phyloP scores from a whole-genome alignment of 2,888 invertebrate species.

The Cabera pusaria region DNA sequence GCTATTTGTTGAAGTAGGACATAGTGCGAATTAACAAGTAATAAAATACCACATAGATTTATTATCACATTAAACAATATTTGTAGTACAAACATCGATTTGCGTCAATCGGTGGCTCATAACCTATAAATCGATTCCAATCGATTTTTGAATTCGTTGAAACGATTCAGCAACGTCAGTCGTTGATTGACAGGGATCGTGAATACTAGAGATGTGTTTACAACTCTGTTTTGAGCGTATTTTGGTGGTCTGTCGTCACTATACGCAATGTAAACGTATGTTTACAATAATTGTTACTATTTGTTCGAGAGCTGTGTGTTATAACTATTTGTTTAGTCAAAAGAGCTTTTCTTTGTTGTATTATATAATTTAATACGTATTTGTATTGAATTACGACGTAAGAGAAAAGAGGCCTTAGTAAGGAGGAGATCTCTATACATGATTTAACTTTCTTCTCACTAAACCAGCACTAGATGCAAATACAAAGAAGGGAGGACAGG shows the following conservation, averaged over 20 bases:
- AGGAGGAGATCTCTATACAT: too few relatives aligned
- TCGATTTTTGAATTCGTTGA: constrained; percentile 28
- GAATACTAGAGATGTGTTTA: constrained; percentile 12
- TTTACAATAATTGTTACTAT: constrained; percentile 5
- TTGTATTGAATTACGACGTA: too few relatives aligned
- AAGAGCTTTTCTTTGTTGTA: too few relatives aligned
- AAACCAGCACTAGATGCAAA: too few relatives aligned
- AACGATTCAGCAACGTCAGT: constrained; percentile 26
- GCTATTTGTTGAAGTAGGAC: too few relatives aligned
- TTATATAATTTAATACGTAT: too few relatives aligned
- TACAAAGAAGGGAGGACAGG: too few relatives aligned
- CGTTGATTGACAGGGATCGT: constrained; percentile 16
- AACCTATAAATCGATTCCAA: constrained; percentile 19
- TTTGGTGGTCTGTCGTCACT: constrained; percentile 2
- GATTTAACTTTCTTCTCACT: too few relatives aligned
- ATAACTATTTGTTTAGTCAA: background rate
- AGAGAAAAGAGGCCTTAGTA: too few relatives aligned
- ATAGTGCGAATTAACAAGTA: constrained; percentile 37
- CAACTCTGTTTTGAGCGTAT: constrained; percentile 12
- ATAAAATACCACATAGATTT: too few relatives aligned
- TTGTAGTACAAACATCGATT: constrained; percentile 33
- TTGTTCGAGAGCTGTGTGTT: too few relatives aligned
- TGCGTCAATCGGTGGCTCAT: constrained; percentile 39
- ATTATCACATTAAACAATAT: too few relatives aligned
- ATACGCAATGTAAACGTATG: constrained; percentile 5